Evolutionary conservation across 2,888 invertebrate genomes (phyloP).

Genomic region (Plusia festucae): DNA sequence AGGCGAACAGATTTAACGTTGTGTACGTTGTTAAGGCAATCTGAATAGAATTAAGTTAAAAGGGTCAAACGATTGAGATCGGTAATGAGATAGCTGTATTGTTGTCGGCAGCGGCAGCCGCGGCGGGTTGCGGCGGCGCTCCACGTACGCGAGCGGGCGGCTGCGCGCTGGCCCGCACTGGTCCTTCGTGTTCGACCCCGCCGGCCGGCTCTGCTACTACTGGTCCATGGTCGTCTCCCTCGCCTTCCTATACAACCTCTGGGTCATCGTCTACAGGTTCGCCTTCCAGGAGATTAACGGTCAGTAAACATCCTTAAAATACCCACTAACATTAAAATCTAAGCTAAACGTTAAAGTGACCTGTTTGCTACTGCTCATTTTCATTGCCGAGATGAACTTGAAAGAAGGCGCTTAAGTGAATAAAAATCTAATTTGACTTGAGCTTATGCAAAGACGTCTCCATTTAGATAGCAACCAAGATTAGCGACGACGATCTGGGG

Average conservation of each 20-base stretch:
- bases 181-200: conserved; percentile 99
- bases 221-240: conserved; percentile 99
- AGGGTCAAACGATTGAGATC: conserved; percentile 34
- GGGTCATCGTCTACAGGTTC: conserved; percentile 99
- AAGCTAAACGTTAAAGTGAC: conserved; percentile 19
- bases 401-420: conserved; percentile 68
- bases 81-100: conserved; percentile 44
- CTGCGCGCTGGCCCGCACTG: conserved; percentile 93
- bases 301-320: conserved; percentile 78
- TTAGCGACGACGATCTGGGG: conserved; percentile 70
- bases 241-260: conserved; percentile 98
- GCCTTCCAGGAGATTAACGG: conserved; percentile 99
- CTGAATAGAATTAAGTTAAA: conserved; percentile 43
- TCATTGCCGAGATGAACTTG: conserved; percentile 53
- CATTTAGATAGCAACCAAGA: conserved; percentile 76
- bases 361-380: conserved; percentile 51
- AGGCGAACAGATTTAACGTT: conserved; percentile 48
- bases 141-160: conserved; percentile 90
- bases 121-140: conserved; percentile 87
- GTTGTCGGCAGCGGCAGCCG: conserved; percentile 78
- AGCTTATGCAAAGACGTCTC: conserved; percentile 77
- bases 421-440: conserved; percentile 77
- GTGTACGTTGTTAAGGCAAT: conserved; percentile 42
- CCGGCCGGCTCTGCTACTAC: conserved; percentile 98
- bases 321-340: background rate